Percentiles rank a stretch among this genome's conserved stretches.
phyloP scores from a whole-genome alignment of 2,113 vertebrate genomes.

The Apodemus speciosus region DNA sequence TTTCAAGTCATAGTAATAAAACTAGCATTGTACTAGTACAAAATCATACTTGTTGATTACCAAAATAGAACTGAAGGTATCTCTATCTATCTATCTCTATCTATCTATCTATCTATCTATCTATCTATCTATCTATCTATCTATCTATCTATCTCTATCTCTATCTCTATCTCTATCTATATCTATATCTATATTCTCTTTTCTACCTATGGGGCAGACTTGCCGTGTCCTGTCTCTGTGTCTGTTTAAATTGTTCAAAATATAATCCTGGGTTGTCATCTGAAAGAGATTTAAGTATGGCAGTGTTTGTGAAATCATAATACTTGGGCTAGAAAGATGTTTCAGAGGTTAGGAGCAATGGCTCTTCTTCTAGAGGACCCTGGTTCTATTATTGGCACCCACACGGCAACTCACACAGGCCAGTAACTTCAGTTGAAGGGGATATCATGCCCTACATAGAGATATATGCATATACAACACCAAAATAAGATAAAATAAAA shows the following conservation, averaged over 20 bases:
- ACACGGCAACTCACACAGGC: background rate
- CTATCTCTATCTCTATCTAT: too few relatives aligned
- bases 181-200: background rate
- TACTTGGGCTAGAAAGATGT: background rate
- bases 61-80: too few relatives aligned
- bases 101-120: too few relatives aligned
- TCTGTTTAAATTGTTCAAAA: background rate
- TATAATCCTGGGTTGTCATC: background rate
- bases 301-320: background rate
- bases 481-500: background rate
- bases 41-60: background rate
- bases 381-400: background rate
- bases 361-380: background rate
- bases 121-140: too few relatives aligned
- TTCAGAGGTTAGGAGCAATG: background rate
- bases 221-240: background rate
- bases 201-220: background rate
- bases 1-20: background rate
- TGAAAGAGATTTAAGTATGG: background rate
- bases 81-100: too few relatives aligned
- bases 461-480: background rate
- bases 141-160: too few relatives aligned
- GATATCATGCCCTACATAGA: background rate
- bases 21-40: background rate
- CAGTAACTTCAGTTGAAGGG: background rate